Evolutionary conservation across 1,140 invertebrate genomes (phyloP), one percentile per base, ranked within the genome.

Genomic region (Apis cerana): DNA sequence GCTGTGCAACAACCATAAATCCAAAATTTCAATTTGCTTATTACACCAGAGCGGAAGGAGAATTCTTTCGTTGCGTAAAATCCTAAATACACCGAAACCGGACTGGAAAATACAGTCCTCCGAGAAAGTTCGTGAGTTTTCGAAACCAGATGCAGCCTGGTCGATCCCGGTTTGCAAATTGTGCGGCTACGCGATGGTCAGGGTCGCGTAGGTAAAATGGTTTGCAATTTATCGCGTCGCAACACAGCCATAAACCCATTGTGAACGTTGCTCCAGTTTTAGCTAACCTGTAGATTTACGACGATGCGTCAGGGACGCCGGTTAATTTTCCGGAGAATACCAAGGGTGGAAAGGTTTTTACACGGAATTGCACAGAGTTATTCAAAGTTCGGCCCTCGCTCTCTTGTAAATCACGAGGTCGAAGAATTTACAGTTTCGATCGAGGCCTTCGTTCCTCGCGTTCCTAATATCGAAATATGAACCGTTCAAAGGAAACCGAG

Each of bases 231-330:
- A 71, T 62, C 27, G 62, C 43, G 80, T 59, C 23, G 69, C 23
- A 70, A 64, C 1, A 15, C 15, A 15, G 15, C 21, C 85, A 86
- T 88, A 88, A 89, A 88, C 69, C 79, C 61, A 86, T 91, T 84
- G 83, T 80, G 74, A 78, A 74, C 85, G 82, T 71, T 90, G 86
- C 85, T 91, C 84, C 69, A 90, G 80, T 91, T 89, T 90, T 84
- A 75, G 27, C 59, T 50, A 87, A 89, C 79, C 33, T 68, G 80
- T 65, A 85, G 83, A 90, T 91, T 91, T 91, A 90, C 62, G 85
- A 80, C 23, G 56, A 65, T 11, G 72, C 64, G 59, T 76, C 74
- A 43, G 43, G 54, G 54, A 17, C 75, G 11, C 54, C 17, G 54
- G n/a, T 21, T 56, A 52, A 43, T 50, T 43, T 48, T 21, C 33